These are phyloP conservation scores for Eueremaeus valkanovi DNA, from an alignment of 2,888 invertebrate genomes.

Conservation along the genomic window DNA sequence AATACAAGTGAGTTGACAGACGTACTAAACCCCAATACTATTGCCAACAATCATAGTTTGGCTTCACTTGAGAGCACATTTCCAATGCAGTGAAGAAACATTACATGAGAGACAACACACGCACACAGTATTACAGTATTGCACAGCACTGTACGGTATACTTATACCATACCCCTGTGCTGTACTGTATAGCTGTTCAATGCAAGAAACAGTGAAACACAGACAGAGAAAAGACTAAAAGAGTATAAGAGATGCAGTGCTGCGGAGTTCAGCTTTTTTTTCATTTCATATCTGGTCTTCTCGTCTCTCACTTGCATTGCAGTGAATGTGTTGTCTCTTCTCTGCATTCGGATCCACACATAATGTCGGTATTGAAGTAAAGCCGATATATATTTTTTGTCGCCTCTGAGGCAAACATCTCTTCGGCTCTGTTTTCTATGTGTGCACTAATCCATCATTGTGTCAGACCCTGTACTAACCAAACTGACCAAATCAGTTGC, in stretches of 20 bases:
- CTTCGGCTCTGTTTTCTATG: background rate
- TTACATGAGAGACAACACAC: conserved; percentile 30
- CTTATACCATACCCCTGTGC: too few relatives aligned
- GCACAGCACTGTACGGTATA: background rate
- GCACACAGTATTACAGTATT: background rate
- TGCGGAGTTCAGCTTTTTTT: background rate
- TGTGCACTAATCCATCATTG: conserved; percentile 22
- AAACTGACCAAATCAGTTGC: conserved; percentile 33
- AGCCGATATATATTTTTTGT: conserved; percentile 30
- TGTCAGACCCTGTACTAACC: conserved; percentile 26
- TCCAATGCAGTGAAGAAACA: conserved; percentile 33
- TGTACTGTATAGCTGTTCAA: too few relatives aligned
- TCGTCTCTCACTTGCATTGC: background rate
- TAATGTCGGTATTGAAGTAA: background rate
- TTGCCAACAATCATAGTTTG: conserved; percentile 15
- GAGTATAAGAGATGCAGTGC: conserved; percentile 7
- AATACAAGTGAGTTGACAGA: conserved; percentile 31
- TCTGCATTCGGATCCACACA: too few relatives aligned
- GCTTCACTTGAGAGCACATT: conserved; percentile 36
- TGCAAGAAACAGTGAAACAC: too few relatives aligned
- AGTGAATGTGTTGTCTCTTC: too few relatives aligned
- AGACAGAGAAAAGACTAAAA: background rate
- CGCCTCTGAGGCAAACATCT: conserved; percentile 28
- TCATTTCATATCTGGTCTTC: conserved; percentile 10
- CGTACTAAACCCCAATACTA: background rate